A percentile compares a stretch with the other conserved stretches of the same genome.
Evolutionary conservation across 2,888 invertebrate genomes (phyloP).

Genomic region (Sericinus montela): DNA sequence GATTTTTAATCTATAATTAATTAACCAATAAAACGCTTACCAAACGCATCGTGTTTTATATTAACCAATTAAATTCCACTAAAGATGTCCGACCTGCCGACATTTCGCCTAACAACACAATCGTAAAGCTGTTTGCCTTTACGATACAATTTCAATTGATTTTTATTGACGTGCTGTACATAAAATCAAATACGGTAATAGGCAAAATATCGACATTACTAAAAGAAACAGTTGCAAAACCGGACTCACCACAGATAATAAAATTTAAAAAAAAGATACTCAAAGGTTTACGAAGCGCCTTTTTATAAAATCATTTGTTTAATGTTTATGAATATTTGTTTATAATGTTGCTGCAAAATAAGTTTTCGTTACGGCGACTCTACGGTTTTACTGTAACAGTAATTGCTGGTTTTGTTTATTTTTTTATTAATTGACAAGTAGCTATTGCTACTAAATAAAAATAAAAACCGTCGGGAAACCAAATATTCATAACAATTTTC

Average conservation of each 20-base stretch:
- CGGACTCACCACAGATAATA: background rate
- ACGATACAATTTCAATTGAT: constrained; percentile 10
- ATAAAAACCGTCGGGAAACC: no score
- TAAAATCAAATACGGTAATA: constrained; percentile 6
- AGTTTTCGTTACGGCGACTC: no score
- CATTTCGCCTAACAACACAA: constrained; percentile 5
- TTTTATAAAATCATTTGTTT: background rate
- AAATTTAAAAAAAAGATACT: background rate
- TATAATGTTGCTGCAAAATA: no score
- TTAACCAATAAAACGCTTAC: background rate
- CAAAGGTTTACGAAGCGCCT: background rate
- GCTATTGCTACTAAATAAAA: no score
- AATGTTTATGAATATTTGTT: no score
- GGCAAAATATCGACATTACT: constrained; percentile 1
- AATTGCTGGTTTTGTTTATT: no score
- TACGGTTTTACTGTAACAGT: no score
- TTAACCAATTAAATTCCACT: background rate
- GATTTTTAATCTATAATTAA: no score
- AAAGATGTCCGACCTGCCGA: constrained; percentile 1
- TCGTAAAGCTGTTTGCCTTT: constrained; percentile 6
- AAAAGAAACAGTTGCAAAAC: background rate
- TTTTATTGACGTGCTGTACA: constrained; percentile 8
- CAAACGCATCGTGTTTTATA: constrained; percentile 5
- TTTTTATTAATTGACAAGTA: no score
- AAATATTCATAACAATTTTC: no score